Conservation (phyloP, 1,140 invertebrate genomes). For the Eriosoma lanigerum region DNA sequence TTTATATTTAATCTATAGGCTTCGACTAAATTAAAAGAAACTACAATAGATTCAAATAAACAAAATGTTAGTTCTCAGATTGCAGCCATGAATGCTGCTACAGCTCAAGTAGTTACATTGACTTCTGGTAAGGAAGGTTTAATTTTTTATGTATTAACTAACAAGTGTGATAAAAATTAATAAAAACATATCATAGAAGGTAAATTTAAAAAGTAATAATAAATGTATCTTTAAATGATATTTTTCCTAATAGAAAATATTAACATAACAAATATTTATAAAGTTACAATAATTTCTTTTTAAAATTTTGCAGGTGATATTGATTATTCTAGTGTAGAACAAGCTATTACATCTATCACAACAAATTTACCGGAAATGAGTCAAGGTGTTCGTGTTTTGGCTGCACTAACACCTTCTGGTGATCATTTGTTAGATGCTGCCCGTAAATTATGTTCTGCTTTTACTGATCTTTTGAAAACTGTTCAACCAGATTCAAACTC, state of each 20-base stretch:
- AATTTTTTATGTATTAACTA: neutral
- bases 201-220: no score
- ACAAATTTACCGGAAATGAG: slow-evolving; percentile 96
- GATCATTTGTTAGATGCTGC: slow-evolving; percentile 90
- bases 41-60: slow-evolving; percentile 91
- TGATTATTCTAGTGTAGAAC: slow-evolving; percentile 93
- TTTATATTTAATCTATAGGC: slow-evolving; percentile 60
- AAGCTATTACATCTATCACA: slow-evolving; percentile 95
- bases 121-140: slow-evolving; percentile 68
- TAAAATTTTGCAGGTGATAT: slow-evolving; percentile 70
- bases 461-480: slow-evolving; percentile 90
- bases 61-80: slow-evolving; percentile 95
- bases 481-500: slow-evolving; percentile 48
- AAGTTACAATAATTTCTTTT: neutral
- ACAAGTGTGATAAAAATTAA: no score
- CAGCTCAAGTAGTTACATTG: slow-evolving; percentile 94
- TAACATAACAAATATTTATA: no score
- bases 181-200: no score
- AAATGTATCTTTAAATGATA: no score
- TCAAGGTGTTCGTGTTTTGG: slow-evolving; percentile 90
- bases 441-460: slow-evolving; percentile 85
- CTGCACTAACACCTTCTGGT: slow-evolving; percentile 88
- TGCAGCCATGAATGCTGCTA: slow-evolving; percentile 98
- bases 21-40: slow-evolving; percentile 90
- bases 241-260: no score